A percentile compares a stretch with the other conserved stretches of the same genome.
phyloP scores from a whole-genome alignment of 2,888 invertebrate species.

The Acanthosepion esculentum region DNA sequence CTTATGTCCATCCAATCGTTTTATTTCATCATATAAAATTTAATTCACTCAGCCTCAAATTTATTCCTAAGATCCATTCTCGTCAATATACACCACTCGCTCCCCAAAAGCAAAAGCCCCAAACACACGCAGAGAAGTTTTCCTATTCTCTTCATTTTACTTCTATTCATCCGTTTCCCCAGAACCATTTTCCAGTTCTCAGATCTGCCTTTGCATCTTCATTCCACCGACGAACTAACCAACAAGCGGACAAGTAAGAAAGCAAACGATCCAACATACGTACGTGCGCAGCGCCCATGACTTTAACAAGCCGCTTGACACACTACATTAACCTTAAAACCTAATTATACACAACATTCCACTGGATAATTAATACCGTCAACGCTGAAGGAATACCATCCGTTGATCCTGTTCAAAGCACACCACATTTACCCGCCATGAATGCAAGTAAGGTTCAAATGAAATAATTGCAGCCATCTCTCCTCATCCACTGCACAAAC shows the following conservation, averaged over 20 bases:
- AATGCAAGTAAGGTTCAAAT: neutral
- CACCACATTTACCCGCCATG: neutral
- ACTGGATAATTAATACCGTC: neutral
- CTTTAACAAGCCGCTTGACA: neutral
- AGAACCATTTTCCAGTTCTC: neutral
- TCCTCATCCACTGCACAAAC: neutral
- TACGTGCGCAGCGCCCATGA: neutral
- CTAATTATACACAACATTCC: constrained; percentile 4
- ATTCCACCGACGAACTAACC: neutral
- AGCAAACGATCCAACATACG: neutral
- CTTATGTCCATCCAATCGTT: neutral
- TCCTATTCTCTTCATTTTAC: neutral
- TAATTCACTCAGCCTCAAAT: neutral
- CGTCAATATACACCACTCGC: neutral
- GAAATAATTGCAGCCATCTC: neutral
- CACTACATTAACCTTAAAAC: constrained; percentile 33
- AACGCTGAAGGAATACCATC: neutral
- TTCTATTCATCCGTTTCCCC: neutral
- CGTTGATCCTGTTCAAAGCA: neutral
- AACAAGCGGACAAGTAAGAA: neutral
- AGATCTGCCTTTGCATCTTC: neutral
- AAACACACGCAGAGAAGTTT: neutral
- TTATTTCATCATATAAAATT: neutral
- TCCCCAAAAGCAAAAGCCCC: neutral
- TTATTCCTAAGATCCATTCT: neutral